Percentiles rank a stretch among this genome's conserved stretches.
phyloP scores from a whole-genome alignment of 2,888 invertebrate genomes.

The Pachydiplax longipennis region DNA sequence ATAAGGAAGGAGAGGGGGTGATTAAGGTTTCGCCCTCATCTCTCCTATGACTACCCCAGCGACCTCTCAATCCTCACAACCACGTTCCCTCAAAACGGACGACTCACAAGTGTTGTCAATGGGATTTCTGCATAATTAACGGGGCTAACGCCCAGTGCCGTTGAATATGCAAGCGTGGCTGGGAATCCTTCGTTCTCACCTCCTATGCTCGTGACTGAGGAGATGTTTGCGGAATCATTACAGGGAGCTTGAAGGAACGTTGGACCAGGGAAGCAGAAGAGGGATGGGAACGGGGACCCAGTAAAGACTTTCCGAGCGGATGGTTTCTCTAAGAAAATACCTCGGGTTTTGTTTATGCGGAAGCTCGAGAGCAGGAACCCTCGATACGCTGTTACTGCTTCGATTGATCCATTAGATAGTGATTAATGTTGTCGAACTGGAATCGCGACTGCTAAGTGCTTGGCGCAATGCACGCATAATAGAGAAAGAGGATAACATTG shows the following conservation, averaged over 20 bases:
- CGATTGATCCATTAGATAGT: too few species aligned
- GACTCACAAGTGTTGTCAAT: constrained; percentile 44
- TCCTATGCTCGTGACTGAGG: not conserved
- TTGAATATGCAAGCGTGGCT: constrained; percentile 41
- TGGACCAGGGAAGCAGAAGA: not conserved
- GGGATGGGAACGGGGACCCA: not conserved
- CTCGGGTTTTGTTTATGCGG: not conserved
- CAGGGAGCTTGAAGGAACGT: constrained; percentile 5
- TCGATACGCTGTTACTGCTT: too few species aligned
- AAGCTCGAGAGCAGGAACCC: not conserved
- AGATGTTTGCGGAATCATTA: constrained; percentile 38
- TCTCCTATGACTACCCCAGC: not conserved
- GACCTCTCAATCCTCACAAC: constrained; percentile 16
- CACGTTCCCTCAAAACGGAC: constrained; percentile 40
- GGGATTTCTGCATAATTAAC: constrained; percentile 45
- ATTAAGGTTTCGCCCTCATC: not conserved
- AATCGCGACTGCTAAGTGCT: too few species aligned
- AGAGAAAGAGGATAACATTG: too few species aligned
- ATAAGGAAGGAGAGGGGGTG: not conserved
- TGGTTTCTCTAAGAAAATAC: not conserved
- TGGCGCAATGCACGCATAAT: too few species aligned
- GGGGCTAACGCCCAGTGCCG: constrained; percentile 30
- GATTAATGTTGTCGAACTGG: too few species aligned
- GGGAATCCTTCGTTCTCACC: not conserved
- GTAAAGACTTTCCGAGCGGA: not conserved